Evolutionary conservation across 2,797 vertebrate genomes (phyloP).

Genomic region (Pogonophryne albipinna): DNA sequence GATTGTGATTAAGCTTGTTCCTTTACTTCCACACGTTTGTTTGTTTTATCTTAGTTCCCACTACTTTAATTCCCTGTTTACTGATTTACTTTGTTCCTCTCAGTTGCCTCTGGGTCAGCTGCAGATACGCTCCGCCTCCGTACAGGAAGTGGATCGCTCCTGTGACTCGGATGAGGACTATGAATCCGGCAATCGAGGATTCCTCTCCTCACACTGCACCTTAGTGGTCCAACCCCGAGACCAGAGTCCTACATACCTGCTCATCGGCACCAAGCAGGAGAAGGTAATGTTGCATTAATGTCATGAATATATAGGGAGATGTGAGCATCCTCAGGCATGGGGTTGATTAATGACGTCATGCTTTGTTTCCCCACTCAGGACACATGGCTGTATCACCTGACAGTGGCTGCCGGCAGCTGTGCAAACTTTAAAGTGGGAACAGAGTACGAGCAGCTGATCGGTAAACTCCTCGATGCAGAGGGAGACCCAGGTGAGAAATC

Average conservation of each 20-base stretch:
- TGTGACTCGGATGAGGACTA: constrained; percentile 98
- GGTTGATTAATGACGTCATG: background rate
- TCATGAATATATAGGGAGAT: background rate
- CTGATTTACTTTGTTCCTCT: background rate
- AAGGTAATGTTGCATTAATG: constrained; percentile 83
- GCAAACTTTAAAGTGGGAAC: constrained; percentile 91
- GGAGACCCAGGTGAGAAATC: constrained; percentile 90
- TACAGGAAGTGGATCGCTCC: constrained; percentile 95
- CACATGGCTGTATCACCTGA: constrained; percentile 95
- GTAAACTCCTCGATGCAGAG: constrained; percentile 90
- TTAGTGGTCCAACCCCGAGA: constrained; percentile 92
- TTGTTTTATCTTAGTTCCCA: background rate
- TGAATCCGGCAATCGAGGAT: constrained; percentile 87
- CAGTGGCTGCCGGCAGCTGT: constrained; percentile 90
- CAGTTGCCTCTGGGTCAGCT: constrained; percentile 92
- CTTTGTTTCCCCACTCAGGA: constrained; percentile 81
- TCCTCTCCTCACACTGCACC: constrained; percentile 94
- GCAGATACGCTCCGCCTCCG: constrained; percentile 85
- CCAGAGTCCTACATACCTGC: constrained; percentile 95
- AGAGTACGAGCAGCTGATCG: constrained; percentile 91
- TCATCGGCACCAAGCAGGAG: constrained; percentile 95
- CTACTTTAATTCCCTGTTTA: background rate
- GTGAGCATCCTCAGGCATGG: too few species aligned
- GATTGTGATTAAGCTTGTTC: background rate
- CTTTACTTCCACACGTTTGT: background rate